phyloP scores from a whole-genome alignment of 2,113 vertebrate genomes.

The Balaeniceps rex region DNA sequence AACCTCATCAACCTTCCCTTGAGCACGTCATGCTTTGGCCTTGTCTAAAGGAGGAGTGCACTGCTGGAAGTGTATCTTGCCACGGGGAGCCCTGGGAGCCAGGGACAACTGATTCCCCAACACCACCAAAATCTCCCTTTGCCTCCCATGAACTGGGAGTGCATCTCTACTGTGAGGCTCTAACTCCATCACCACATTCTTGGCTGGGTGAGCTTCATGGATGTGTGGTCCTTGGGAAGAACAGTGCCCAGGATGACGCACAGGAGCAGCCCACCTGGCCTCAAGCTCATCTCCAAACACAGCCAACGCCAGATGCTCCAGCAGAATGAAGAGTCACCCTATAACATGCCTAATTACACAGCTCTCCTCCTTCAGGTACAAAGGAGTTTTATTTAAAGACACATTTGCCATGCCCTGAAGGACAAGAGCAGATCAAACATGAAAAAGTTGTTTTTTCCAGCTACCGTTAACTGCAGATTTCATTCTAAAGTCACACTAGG shows the following conservation, averaged over 20 bases:
- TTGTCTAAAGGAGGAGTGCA: neutral
- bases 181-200: neutral
- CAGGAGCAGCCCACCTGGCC: neutral
- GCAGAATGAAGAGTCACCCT: neutral
- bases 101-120: neutral
- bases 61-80: neutral
- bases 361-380: neutral
- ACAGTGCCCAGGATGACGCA: neutral
- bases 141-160: neutral
- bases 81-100: neutral
- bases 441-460: slow-evolving; percentile 1
- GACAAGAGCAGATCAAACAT: neutral
- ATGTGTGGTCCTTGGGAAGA: neutral
- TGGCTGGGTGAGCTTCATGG: neutral
- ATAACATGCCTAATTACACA: neutral
- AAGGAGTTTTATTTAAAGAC: neutral
- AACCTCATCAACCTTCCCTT: neutral
- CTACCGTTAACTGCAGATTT: neutral
- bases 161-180: neutral
- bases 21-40: rapidly evolving
- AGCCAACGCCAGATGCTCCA: neutral
- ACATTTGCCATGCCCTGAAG: neutral
- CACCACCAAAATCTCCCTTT: neutral
- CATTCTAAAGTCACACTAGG: neutral
- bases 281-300: neutral